phyloP scores from a whole-genome alignment of 1,140 invertebrate species.

The Rhagoletis pomonella region DNA sequence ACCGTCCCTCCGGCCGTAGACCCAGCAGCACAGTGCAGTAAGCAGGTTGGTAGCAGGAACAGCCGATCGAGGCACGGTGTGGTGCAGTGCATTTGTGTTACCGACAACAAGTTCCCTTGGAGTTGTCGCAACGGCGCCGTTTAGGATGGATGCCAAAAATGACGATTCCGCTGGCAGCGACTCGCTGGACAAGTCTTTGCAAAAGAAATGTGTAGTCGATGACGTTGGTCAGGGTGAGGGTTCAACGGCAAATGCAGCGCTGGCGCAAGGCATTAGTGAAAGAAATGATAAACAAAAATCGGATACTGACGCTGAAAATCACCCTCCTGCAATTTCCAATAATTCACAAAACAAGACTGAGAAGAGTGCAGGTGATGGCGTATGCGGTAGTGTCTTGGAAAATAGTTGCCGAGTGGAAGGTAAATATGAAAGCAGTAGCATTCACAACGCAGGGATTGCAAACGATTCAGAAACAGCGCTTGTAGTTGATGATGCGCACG shows the following conservation, averaged over 20 bases:
- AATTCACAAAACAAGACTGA: slow-evolving; percentile 52
- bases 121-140: slow-evolving; percentile 2
- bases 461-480: slow-evolving; percentile 29
- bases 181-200: slow-evolving; percentile 71
- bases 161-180: slow-evolving; percentile 58
- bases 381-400: slow-evolving; percentile 59
- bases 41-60: slow-evolving; percentile 15
- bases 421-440: background rate
- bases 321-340: slow-evolving; percentile 3
- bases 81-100: background rate
- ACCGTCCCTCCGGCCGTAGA: background rate
- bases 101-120: slow-evolving; percentile 15
- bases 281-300: slow-evolving; percentile 30
- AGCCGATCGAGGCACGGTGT: background rate
- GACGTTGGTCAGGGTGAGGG: slow-evolving; percentile 58
- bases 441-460: background rate
- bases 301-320: slow-evolving; percentile 48
- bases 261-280: slow-evolving; percentile 28
- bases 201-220: slow-evolving; percentile 70
- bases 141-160: slow-evolving; percentile 52
- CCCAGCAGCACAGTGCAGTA: background rate
- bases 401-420: background rate
- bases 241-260: background rate
- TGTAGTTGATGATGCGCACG: background rate
- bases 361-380: slow-evolving; percentile 58